Percentiles rank a stretch among this genome's conserved stretches.
Conservation (phyloP, 2,888 invertebrate species). For the Melinaea marsaeus region DNA sequence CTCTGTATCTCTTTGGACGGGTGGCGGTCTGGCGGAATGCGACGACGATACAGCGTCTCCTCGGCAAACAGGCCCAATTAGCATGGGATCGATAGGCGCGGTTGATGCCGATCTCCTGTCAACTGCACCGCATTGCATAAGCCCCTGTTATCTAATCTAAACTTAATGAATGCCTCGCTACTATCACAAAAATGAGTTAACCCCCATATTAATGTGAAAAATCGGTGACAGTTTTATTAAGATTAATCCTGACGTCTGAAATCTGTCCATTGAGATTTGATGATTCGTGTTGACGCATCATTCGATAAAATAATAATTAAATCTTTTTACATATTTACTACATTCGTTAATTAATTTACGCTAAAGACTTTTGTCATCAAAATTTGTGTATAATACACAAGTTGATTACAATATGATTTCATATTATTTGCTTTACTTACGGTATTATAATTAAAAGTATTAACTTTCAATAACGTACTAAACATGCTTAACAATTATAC, state of each 20-base stretch:
- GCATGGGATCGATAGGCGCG: conserved; percentile 75
- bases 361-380: too few species aligned
- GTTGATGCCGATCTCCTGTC: conserved; percentile 70
- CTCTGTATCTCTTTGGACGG: conserved; percentile 70
- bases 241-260: conserved; percentile 5
- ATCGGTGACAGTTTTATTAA: conserved; percentile 18
- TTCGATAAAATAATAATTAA: conserved; percentile 2
- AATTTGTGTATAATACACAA: too few species aligned
- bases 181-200: conserved; percentile 49
- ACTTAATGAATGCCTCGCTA: conserved; percentile 65
- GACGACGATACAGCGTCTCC: conserved; percentile 50
- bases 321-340: not conserved
- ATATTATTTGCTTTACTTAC: too few species aligned
- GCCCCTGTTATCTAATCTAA: conserved; percentile 66
- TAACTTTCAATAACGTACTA: too few species aligned
- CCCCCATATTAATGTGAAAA: conserved; percentile 30
- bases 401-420: too few species aligned
- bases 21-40: conserved; percentile 60
- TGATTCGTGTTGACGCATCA: not conserved
- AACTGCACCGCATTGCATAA: conserved; percentile 64
- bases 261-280: conserved; percentile 5
- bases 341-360: too few species aligned
- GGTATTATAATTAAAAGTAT: too few species aligned
- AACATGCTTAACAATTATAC: too few species aligned
- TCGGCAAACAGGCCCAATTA: conserved; percentile 67